Conservation (phyloP, 1,140 invertebrate genomes). For the Sycophaga agraensis region DNA sequence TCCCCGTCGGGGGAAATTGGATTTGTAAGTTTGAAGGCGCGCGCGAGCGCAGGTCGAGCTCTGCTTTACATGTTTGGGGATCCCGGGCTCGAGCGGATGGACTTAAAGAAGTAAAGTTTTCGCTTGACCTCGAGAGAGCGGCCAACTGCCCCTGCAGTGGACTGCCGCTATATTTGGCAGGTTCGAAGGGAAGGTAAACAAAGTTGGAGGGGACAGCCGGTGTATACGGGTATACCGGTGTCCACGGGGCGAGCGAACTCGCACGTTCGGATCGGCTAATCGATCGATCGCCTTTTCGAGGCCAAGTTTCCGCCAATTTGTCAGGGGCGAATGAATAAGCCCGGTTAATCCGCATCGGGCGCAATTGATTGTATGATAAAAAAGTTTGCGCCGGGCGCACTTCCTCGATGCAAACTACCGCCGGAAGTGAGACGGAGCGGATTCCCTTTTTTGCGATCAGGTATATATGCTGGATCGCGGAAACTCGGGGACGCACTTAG, state of each 20-base stretch:
- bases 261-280: background rate
- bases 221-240: background rate
- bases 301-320: background rate
- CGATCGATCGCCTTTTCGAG: slow-evolving; percentile 7
- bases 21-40: slow-evolving; percentile 33
- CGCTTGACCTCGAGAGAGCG: slow-evolving; percentile 6
- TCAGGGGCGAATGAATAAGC: background rate
- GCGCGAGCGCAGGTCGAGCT: background rate
- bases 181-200: slow-evolving; percentile 9
- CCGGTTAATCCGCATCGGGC: background rate
- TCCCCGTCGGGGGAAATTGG: slow-evolving; percentile 29
- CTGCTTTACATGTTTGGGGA: slow-evolving; percentile 24
- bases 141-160: too few species aligned
- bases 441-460: too few species aligned
- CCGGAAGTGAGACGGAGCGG: too few species aligned
- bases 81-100: slow-evolving; percentile 9
- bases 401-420: too few species aligned
- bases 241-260: background rate
- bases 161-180: background rate
- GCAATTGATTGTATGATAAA: background rate
- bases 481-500: too few species aligned
- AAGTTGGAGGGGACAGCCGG: background rate
- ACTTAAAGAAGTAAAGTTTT: slow-evolving; percentile 23
- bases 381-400: too few species aligned
- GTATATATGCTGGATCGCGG: too few species aligned